A percentile compares a stretch with the other conserved stretches of the same genome.
Evolutionary conservation across 2,797 vertebrate species (phyloP).

Genomic region (Anisognathus igniventris): DNA sequence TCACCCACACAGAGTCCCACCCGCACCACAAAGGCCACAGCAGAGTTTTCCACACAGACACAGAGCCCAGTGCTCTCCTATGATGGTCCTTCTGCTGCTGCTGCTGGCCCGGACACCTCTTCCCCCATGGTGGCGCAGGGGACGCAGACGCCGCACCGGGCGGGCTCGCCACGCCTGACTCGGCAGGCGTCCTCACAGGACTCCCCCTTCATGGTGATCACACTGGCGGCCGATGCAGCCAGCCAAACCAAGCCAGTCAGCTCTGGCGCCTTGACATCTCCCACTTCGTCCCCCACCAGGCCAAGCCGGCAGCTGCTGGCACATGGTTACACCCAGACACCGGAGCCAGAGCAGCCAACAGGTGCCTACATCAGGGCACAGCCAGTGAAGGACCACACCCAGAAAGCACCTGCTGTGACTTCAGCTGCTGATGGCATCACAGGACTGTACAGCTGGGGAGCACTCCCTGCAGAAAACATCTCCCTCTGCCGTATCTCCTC

Average conservation of each 20-base stretch:
- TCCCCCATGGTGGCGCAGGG: constrained; percentile 84
- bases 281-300: constrained; percentile 88
- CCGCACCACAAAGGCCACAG: constrained; percentile 73
- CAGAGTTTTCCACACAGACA: constrained; percentile 92
- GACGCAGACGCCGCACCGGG: constrained; percentile 82
- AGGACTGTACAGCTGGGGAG: constrained; percentile 80
- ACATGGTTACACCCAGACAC: constrained; percentile 80
- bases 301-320: constrained; percentile 77
- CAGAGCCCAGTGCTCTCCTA: constrained; percentile 75
- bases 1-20: constrained; percentile 90
- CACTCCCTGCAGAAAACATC: constrained; percentile 89
- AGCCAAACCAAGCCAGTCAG: constrained; percentile 84
- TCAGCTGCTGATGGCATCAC: constrained; percentile 75
- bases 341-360: constrained; percentile 77
- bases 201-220: constrained; percentile 88
- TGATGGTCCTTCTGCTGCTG: constrained; percentile 66
- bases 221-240: constrained; percentile 82
- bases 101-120: constrained; percentile 60
- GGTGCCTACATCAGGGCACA: constrained; percentile 74
- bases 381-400: constrained; percentile 65
- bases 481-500: constrained; percentile 90
- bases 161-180: constrained; percentile 80
- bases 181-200: constrained; percentile 92
- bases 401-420: constrained; percentile 73
- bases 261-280: constrained; percentile 87